phyloP scores from a whole-genome alignment of 2,797 vertebrate genomes.

The Acestrorhynchus altus region DNA sequence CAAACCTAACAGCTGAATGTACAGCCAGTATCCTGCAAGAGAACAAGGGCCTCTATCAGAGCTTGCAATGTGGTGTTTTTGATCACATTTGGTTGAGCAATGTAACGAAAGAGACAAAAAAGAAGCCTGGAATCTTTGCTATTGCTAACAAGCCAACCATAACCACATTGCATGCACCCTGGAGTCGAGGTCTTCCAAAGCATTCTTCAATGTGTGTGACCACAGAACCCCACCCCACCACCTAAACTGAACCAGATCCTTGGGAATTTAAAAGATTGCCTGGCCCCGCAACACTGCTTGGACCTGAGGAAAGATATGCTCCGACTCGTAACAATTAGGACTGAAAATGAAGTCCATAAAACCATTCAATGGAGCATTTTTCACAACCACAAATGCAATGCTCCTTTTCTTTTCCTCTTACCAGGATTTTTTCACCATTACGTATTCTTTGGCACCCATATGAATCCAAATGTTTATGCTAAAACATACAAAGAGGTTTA shows the following conservation, averaged over 20 bases:
- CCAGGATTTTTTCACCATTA: constrained; percentile 11
- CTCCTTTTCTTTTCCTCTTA: constrained; percentile 14
- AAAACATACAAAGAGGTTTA: background rate
- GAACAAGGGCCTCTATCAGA: background rate
- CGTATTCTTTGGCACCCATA: constrained; percentile 21
- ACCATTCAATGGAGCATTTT: constrained; percentile 29
- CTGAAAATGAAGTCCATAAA: constrained; percentile 12
- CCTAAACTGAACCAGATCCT: constrained; percentile 79
- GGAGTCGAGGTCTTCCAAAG: constrained; percentile 75
- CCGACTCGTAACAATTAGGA: background rate
- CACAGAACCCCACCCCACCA: constrained; percentile 77
- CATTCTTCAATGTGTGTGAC: constrained; percentile 71
- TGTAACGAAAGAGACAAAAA: constrained; percentile 53
- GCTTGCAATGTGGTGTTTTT: constrained; percentile 28
- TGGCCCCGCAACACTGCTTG: constrained; percentile 34
- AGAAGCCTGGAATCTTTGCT: constrained; percentile 71
- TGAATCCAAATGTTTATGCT: background rate
- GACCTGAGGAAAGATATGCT: constrained; percentile 40
- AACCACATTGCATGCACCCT: constrained; percentile 75
- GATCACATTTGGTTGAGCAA: constrained; percentile 45
- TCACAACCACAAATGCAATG: constrained; percentile 8
- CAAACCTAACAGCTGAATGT: background rate
- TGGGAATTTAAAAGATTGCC: constrained; percentile 52
- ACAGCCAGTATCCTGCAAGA: background rate
- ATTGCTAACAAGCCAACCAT: constrained; percentile 73